phyloP scores from a whole-genome alignment of 2,888 invertebrate species.

The Cryptus armator region DNA sequence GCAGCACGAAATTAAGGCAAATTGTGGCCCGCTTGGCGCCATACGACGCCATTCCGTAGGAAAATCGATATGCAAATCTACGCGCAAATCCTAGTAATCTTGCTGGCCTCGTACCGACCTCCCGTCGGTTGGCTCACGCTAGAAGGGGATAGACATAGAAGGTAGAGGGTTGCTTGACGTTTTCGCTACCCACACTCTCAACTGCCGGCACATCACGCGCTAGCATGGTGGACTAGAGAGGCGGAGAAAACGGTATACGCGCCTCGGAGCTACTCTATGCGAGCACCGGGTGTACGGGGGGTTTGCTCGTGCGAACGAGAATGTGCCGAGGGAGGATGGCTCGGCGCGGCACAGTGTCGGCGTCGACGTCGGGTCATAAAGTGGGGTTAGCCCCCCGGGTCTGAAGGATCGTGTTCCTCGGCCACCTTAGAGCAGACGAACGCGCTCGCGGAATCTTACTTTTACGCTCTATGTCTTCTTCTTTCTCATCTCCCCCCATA shows the following conservation, averaged over 20 bases:
- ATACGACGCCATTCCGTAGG: constrained; percentile 72
- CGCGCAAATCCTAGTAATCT: constrained; percentile 84
- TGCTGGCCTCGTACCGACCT: constrained; percentile 65
- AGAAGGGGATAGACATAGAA: constrained; percentile 48
- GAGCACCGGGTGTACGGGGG: constrained; percentile 47
- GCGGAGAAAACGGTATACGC: constrained; percentile 43
- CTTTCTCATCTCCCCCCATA: neutral
- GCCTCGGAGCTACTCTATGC: constrained; percentile 13
- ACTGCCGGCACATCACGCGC: constrained; percentile 67
- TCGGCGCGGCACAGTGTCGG: constrained; percentile 60
- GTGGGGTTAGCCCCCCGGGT: constrained; percentile 80
- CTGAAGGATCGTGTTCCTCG: constrained; percentile 83
- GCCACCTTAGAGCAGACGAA: constrained; percentile 77
- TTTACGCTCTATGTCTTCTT: constrained; percentile 40
- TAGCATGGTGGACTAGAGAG: constrained; percentile 47
- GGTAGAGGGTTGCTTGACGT: constrained; percentile 56
- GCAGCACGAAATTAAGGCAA: constrained; percentile 81
- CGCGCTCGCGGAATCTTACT: constrained; percentile 50
- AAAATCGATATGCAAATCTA: constrained; percentile 85
- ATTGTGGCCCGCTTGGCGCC: constrained; percentile 79
- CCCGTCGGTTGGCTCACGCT: constrained; percentile 65
- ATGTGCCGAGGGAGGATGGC: constrained; percentile 50
- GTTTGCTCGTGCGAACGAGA: constrained; percentile 52
- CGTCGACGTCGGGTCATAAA: constrained; percentile 80
- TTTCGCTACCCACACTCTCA: constrained; percentile 31